These are phyloP conservation scores for Ataeniobius toweri DNA, from an alignment of 2,797 vertebrate species.

Conservation along the genomic window DNA sequence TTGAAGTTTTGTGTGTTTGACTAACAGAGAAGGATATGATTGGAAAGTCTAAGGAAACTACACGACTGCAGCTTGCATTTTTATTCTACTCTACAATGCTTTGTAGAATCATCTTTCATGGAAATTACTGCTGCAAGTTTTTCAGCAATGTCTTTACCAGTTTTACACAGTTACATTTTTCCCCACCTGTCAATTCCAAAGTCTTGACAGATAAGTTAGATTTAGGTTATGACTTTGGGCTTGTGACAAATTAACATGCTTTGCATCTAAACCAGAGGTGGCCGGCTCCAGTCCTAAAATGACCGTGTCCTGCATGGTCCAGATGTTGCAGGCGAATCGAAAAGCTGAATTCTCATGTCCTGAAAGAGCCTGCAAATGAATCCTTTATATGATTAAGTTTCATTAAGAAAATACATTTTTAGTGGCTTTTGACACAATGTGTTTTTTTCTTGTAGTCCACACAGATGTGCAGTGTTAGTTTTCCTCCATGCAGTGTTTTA, in stretches of 20 bases:
- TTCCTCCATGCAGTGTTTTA: too few species aligned
- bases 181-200: too few species aligned
- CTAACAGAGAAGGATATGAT: not conserved
- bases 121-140: not conserved
- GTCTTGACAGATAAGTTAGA: too few species aligned
- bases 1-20: not conserved
- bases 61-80: not conserved
- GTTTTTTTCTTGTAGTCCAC: not conserved
- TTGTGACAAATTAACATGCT: too few species aligned
- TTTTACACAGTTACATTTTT: not conserved
- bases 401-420: not conserved
- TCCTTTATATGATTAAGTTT: not conserved
- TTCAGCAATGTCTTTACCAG: not conserved
- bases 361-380: not conserved
- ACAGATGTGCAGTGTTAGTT: too few species aligned
- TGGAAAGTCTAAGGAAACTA: not conserved
- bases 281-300: too few species aligned
- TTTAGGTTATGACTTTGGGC: too few species aligned
- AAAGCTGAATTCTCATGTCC: not conserved
- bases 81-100: not conserved
- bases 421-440: not conserved
- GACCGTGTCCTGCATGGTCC: too few species aligned
- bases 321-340: too few species aligned
- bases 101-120: not conserved
- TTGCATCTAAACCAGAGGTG: too few species aligned